Evolutionary conservation across 2,113 vertebrate species (phyloP).

Genomic region (Ctenomys sociabilis): DNA sequence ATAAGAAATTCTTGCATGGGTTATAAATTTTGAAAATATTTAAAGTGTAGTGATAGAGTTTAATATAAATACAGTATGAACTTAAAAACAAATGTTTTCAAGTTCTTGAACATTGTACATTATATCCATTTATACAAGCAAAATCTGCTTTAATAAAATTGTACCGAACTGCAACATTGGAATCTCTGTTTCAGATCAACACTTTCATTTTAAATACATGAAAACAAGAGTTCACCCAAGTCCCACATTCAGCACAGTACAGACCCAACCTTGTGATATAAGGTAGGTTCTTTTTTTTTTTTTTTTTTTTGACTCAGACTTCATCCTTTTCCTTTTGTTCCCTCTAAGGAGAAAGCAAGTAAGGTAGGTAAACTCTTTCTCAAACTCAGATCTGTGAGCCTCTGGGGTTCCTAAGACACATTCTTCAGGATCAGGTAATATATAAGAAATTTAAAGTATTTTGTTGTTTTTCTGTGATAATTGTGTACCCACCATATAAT

Average conservation of each 20-base stretch:
- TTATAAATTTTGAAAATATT: slow-evolving; percentile 36
- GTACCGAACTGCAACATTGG: not conserved
- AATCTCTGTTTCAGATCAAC: slow-evolving; percentile 29
- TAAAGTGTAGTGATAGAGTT: not conserved
- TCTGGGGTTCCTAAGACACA: not conserved
- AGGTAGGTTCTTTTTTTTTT: not conserved
- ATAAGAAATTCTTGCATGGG: slow-evolving; percentile 6
- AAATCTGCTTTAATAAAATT: slow-evolving; percentile 42
- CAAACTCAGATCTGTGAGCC: not conserved
- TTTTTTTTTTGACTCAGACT: not conserved
- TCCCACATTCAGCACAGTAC: slow-evolving; percentile 62
- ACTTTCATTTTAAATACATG: not conserved
- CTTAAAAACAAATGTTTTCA: slow-evolving; percentile 56
- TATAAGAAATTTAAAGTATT: not conserved
- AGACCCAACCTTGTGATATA: not conserved
- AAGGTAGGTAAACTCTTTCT: not conserved
- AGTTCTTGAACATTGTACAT: not conserved
- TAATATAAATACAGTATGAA: slow-evolving; percentile 46
- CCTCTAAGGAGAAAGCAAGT: no score
- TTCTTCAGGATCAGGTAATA: not conserved
- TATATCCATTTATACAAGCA: not conserved
- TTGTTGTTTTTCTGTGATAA: slow-evolving; percentile 33
- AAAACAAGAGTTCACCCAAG: slow-evolving; percentile 5
- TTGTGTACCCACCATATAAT: not conserved
- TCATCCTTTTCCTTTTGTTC: no score